Percentiles rank a stretch among this genome's conserved stretches.
These are phyloP conservation scores for Brachionus manjavacas DNA, from an alignment of 1,140 invertebrate genomes.

Conservation along the genomic window DNA sequence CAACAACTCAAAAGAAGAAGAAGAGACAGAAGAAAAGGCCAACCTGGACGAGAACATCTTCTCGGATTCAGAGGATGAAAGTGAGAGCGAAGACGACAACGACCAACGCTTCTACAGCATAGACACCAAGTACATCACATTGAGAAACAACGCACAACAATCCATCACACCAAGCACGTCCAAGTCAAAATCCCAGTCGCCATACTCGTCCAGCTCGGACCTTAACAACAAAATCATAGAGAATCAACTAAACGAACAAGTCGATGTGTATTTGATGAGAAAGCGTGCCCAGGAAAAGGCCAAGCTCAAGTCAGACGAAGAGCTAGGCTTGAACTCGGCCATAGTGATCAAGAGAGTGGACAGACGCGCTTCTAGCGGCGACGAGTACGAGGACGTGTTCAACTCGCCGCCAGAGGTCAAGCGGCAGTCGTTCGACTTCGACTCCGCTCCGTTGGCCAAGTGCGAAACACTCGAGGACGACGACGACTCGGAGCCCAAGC, in stretches of 20 bases:
- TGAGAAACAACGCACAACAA: background rate
- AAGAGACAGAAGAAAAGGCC: background rate
- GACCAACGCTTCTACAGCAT: background rate
- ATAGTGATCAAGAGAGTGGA: background rate
- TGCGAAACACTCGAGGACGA: background rate
- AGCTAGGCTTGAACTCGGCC: background rate
- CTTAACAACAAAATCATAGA: background rate
- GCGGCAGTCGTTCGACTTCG: background rate
- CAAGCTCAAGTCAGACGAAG: slow-evolving; percentile 25
- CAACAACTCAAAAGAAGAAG: background rate
- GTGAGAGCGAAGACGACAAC: background rate
- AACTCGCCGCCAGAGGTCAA: background rate
- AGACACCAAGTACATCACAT: background rate
- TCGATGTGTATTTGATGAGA: slow-evolving; percentile 16
- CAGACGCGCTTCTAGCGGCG: background rate
- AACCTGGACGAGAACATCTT: background rate
- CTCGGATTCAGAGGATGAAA: background rate
- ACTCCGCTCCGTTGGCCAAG: background rate
- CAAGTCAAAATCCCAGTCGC: slow-evolving; percentile 11
- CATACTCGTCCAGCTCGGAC: background rate
- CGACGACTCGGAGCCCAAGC: background rate
- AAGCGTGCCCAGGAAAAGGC: slow-evolving; percentile 21
- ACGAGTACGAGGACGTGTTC: slow-evolving; percentile 4
- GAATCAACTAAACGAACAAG: background rate
- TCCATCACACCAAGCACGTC: background rate